These are phyloP conservation scores for Brachirus orientalis DNA, from an alignment of 2,113 vertebrate species.

Conservation along the genomic window DNA sequence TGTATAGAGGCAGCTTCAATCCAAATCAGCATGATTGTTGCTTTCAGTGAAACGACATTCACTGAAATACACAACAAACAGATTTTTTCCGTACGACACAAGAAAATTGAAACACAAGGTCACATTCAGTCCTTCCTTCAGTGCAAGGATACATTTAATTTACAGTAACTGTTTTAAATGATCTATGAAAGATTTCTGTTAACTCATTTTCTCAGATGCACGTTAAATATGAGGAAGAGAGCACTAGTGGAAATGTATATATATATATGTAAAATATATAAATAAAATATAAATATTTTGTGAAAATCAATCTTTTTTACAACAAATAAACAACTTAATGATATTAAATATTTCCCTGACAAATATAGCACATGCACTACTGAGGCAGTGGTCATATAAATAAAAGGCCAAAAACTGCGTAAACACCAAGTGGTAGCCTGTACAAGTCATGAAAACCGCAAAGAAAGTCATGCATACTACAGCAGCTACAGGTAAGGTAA, in stretches of 20 bases:
- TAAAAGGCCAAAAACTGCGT: background rate
- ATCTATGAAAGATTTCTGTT: background rate
- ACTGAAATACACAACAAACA: no score
- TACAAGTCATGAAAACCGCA: background rate
- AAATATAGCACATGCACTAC: no score
- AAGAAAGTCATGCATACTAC: slow-evolving; percentile 43
- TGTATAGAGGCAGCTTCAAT: background rate
- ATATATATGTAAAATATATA: no score
- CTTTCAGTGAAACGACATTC: background rate
- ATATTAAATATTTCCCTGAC: no score
- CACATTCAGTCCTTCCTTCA: background rate
- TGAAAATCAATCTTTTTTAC: no score
- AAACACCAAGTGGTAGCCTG: background rate
- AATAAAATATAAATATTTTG: no score
- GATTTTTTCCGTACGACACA: slow-evolving; percentile 16
- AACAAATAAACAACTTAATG: no score
- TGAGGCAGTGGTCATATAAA: background rate
- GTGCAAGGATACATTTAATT: slow-evolving; percentile 21
- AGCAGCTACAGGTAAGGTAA: slow-evolving; percentile 10
- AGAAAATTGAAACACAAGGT: slow-evolving; percentile 5
- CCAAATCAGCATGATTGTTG: slow-evolving; percentile 2
- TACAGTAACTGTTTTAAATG: background rate
- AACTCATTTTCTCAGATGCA: background rate
- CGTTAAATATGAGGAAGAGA: background rate
- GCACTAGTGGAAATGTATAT: background rate